A percentile compares a stretch with the other conserved stretches of the same genome.
phyloP scores from a whole-genome alignment of 2,113 vertebrate genomes.

The Chitala chitala region DNA sequence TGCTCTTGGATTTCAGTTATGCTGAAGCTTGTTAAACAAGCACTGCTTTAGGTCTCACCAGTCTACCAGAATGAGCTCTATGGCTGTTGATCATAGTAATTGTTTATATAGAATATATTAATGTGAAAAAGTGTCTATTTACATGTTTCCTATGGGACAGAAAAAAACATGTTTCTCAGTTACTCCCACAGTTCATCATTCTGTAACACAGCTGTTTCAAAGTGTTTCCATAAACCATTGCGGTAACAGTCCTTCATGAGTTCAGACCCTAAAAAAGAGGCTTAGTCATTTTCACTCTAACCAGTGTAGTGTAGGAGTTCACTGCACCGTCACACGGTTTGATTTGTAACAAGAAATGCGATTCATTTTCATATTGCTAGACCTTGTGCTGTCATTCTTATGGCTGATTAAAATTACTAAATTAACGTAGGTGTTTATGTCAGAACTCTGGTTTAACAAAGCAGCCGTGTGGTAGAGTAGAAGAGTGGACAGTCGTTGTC shows the following conservation, averaged over 20 bases:
- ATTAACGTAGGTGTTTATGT: background rate
- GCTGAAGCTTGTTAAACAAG: no score
- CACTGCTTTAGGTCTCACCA: no score
- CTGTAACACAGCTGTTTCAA: constrained; percentile 38
- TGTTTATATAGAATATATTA: background rate
- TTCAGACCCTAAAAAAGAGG: constrained; percentile 4
- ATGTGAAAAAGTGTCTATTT: constrained; percentile 28
- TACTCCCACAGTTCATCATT: background rate
- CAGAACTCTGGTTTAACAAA: background rate
- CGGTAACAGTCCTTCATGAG: constrained; percentile 25
- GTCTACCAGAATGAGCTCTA: no score
- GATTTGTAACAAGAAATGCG: background rate
- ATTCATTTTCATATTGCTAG: constrained; percentile 12
- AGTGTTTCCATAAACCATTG: constrained; percentile 38
- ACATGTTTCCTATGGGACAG: constrained; percentile 33
- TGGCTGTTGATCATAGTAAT: background rate
- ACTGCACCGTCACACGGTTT: background rate
- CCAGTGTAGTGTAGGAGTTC: constrained; percentile 9
- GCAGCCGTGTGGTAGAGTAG: no score
- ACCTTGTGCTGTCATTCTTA: no score
- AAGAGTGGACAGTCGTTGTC: no score
- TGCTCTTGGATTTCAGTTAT: no score
- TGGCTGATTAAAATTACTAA: background rate
- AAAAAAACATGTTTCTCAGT: constrained; percentile 19
- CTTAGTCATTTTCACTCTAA: constrained; percentile 30